A percentile compares a stretch with the other conserved stretches of the same genome.
Evolutionary conservation across 2,888 invertebrate genomes (phyloP).

Genomic region (Agrotis ipsilon): DNA sequence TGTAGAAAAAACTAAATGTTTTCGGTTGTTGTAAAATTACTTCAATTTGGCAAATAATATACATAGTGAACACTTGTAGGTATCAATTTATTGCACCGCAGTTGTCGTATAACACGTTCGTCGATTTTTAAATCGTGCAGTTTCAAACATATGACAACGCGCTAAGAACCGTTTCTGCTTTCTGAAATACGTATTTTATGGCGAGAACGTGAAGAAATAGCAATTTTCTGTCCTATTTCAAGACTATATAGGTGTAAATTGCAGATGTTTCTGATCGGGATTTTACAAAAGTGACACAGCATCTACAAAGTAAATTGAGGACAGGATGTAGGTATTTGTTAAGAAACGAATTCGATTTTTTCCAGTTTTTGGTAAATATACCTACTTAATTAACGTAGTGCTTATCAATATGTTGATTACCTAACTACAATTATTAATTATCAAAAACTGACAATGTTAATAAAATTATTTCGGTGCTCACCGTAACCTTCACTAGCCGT

Average conservation of each 20-base stretch:
- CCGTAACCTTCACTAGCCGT: no score
- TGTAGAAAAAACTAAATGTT: background rate
- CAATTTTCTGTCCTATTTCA: conserved; percentile 1
- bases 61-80: background rate
- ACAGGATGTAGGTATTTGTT: no score
- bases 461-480: no score
- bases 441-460: no score
- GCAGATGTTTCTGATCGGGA: background rate
- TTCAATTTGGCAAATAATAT: conserved; percentile 6
- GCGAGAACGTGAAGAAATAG: conserved; percentile 32
- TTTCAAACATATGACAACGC: conserved; percentile 40
- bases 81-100: conserved; percentile 12
- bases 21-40: background rate
- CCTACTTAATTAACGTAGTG: no score
- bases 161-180: conserved; percentile 26
- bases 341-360: no score
- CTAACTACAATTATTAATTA: no score
- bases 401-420: no score
- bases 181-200: conserved; percentile 40
- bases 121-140: conserved; percentile 49
- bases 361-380: no score
- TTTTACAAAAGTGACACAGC: no score
- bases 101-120: conserved; percentile 19
- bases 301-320: no score
- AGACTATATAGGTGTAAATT: no score